phyloP scores from a whole-genome alignment of 2,113 vertebrate genomes.

The Stegastes partitus region DNA sequence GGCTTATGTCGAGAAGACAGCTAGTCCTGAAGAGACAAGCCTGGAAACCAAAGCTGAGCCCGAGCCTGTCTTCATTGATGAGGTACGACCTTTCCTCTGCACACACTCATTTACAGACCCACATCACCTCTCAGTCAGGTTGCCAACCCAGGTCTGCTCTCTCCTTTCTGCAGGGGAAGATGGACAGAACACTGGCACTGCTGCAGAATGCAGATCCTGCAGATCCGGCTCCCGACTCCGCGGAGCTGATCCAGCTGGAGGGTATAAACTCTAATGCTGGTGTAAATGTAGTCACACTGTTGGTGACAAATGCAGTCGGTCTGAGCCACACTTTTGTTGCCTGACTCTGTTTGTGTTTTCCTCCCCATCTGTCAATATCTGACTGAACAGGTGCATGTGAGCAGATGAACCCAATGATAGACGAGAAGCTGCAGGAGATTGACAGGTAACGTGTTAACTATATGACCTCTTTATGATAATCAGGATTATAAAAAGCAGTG shows the following conservation, averaged over 20 bases:
- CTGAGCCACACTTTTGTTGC: background rate
- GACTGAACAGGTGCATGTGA: conserved; percentile 91
- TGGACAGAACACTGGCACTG: conserved; percentile 92
- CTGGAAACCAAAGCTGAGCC: conserved; percentile 89
- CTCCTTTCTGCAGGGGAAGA: conserved; percentile 87
- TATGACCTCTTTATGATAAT: background rate
- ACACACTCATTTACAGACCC: background rate
- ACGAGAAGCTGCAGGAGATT: conserved; percentile 96
- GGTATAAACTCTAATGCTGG: conserved; percentile 81
- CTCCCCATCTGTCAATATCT: conserved; percentile 17
- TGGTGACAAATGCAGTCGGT: background rate
- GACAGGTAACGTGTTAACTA: conserved; percentile 88
- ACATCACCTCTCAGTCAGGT: background rate
- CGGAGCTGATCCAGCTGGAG: conserved; percentile 92
- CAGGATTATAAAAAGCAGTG: background rate
- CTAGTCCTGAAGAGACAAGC: conserved; percentile 82
- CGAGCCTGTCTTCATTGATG: conserved; percentile 94
- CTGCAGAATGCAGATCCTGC: conserved; percentile 95
- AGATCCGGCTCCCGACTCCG: conserved; percentile 88
- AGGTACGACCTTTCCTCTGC: conserved; percentile 82
- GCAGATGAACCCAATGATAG: conserved; percentile 98
- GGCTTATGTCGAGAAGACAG: conserved; percentile 83
- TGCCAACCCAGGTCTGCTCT: background rate
- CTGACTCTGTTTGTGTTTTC: background rate
- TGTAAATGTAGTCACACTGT: conserved; percentile 4